phyloP scores from a whole-genome alignment of 1,140 invertebrate genomes.

The Euwallacea fornicatus region DNA sequence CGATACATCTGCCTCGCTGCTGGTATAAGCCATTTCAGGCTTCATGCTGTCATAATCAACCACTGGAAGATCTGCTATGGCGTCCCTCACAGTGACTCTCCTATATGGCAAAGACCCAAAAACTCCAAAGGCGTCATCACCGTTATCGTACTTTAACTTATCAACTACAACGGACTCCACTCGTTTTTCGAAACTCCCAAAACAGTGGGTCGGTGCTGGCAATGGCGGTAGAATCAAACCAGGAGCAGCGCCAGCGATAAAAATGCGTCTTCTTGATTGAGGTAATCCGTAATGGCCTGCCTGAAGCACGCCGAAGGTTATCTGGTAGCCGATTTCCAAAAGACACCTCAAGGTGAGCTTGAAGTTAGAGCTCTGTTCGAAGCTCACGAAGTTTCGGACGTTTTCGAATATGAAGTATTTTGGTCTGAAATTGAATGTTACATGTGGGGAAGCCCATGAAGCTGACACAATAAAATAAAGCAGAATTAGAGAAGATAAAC shows the following conservation, averaged over 20 bases:
- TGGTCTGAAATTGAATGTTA: conserved; percentile 54
- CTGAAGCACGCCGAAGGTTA: conserved; percentile 82
- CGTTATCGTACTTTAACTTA: conserved; percentile 51
- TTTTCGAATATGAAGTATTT: conserved; percentile 85
- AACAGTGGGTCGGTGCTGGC: conserved; percentile 74
- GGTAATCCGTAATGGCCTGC: conserved; percentile 87
- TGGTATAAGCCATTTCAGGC: conserved; percentile 20
- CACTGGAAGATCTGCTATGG: conserved; percentile 77
- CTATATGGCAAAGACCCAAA: conserved; percentile 42
- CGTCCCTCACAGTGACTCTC: conserved; percentile 66
- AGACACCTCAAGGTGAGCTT: conserved; percentile 78
- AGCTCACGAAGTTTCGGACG: conserved; percentile 82
- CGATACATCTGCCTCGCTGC: conserved; percentile 72
- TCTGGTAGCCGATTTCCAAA: conserved; percentile 84
- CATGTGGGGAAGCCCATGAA: too few relatives aligned
- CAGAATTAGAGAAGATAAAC: too few relatives aligned
- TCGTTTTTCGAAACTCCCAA: conserved; percentile 44
- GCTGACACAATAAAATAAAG: too few relatives aligned
- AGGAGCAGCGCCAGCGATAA: conserved; percentile 82
- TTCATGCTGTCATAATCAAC: conserved; percentile 14
- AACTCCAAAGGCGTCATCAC: conserved; percentile 1
- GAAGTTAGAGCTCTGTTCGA: conserved; percentile 76
- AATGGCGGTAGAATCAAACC: conserved; percentile 74
- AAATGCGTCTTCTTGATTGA: conserved; percentile 75
- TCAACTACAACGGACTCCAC: conserved; percentile 70